Evolutionary conservation across 2,797 vertebrate species (phyloP).

Genomic region (Silurus aristotelis): DNA sequence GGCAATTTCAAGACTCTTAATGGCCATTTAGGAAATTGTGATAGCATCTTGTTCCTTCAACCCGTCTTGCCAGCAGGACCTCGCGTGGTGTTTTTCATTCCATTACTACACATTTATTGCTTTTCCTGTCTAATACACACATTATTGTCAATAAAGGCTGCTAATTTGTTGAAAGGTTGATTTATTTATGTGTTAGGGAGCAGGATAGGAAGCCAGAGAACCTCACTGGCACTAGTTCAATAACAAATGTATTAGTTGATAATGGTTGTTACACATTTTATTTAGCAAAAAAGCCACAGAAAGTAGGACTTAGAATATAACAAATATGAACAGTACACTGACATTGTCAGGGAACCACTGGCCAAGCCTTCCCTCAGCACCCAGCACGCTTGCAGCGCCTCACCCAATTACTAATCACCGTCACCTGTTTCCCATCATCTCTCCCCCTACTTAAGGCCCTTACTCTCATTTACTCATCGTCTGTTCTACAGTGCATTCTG

Average conservation of each 20-base stretch:
- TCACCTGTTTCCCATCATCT: too few relatives aligned
- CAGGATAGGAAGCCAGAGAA: neutral
- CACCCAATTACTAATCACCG: too few relatives aligned
- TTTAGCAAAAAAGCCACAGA: neutral
- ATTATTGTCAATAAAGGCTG: neutral
- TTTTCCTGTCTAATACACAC: neutral
- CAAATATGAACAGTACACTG: too few relatives aligned
- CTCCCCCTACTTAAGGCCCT: too few relatives aligned
- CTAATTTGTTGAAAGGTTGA: neutral
- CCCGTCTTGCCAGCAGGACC: neutral
- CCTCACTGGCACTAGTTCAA: neutral
- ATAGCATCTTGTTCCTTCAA: neutral
- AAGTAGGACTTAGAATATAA: neutral
- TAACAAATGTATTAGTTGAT: neutral
- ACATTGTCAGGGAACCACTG: too few relatives aligned
- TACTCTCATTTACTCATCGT: too few relatives aligned
- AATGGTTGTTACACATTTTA: neutral
- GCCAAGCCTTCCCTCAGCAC: too few relatives aligned
- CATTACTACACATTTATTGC: neutral
- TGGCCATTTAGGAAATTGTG: neutral
- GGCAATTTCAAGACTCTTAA: constrained; percentile 2
- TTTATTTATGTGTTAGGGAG: neutral
- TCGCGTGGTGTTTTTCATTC: neutral
- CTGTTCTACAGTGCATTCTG: too few relatives aligned
- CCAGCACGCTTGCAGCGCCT: too few relatives aligned